Conservation (phyloP, 2,797 vertebrate genomes). For the Notolabrus celidotus region DNA sequence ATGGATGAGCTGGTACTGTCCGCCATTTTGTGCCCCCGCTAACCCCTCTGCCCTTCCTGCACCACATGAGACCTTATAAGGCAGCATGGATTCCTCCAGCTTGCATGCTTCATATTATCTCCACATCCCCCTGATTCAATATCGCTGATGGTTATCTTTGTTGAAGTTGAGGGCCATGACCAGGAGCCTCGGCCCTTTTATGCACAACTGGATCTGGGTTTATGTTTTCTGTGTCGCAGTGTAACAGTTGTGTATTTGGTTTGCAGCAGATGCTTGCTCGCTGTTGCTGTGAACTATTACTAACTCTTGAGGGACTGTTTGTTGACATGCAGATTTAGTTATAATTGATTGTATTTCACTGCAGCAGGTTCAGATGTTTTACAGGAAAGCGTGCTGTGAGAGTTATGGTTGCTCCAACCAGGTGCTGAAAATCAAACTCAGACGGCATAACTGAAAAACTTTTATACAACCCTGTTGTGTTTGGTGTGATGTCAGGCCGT, state of each 20-base stretch:
- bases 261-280: slow-evolving; percentile 52
- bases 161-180: slow-evolving; percentile 69
- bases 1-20: slow-evolving; percentile 49
- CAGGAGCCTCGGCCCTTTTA: slow-evolving; percentile 75
- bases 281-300: slow-evolving; percentile 51
- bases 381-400: slow-evolving; percentile 35
- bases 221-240: slow-evolving; percentile 64
- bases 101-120: slow-evolving; percentile 76
- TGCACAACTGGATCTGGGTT: slow-evolving; percentile 71
- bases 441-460: slow-evolving; percentile 25
- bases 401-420: slow-evolving; percentile 18
- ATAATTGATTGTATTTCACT: slow-evolving; percentile 34
- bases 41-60: slow-evolving; percentile 50
- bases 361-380: slow-evolving; percentile 54
- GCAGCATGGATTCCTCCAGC: slow-evolving; percentile 66
- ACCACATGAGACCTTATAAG: slow-evolving; percentile 73
- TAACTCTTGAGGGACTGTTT: slow-evolving; percentile 47
- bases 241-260: slow-evolving; percentile 61
- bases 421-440: slow-evolving; percentile 44
- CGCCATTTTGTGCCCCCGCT: slow-evolving; percentile 57
- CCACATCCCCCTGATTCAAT: slow-evolving; percentile 74
- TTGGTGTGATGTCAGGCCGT: slow-evolving; percentile 8
- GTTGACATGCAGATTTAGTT: slow-evolving; percentile 53
- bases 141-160: slow-evolving; percentile 78
- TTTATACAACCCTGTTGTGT: slow-evolving; percentile 28